A percentile compares a stretch with the other conserved stretches of the same genome.
These are phyloP conservation scores for Podarcis muralis DNA, from an alignment of 2,113 vertebrate species.

Conservation along the genomic window DNA sequence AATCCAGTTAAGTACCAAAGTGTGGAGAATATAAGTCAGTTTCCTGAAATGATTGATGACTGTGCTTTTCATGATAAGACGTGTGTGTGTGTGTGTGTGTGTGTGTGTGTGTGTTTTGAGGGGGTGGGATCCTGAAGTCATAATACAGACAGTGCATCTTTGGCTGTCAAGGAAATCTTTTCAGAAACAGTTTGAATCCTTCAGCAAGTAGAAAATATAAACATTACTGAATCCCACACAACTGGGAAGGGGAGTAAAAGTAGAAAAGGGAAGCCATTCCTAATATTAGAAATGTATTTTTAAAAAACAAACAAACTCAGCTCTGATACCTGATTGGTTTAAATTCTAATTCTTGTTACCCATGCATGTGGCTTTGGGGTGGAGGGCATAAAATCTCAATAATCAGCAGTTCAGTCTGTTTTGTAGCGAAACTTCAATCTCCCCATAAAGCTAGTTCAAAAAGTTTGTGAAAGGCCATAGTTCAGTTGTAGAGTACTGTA, in stretches of 20 bases:
- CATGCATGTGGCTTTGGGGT: background rate
- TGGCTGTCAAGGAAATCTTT: constrained; percentile 80
- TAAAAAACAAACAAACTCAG: background rate
- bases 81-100: background rate
- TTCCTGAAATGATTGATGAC: constrained; percentile 92
- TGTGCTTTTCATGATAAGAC: constrained; percentile 77
- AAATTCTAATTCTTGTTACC: background rate
- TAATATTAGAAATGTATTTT: background rate
- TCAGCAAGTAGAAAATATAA: constrained; percentile 55
- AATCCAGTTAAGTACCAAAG: constrained; percentile 89
- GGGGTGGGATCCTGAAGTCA: constrained; percentile 67
- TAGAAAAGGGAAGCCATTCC: background rate
- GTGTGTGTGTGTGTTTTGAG: background rate
- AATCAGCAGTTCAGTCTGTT: background rate
- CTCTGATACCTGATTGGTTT: background rate
- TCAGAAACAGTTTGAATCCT: constrained; percentile 68
- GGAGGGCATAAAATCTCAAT: background rate
- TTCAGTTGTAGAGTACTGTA: no score
- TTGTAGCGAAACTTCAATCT: background rate
- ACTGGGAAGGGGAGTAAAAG: constrained; percentile 44
- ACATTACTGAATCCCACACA: constrained; percentile 20
- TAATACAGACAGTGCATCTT: constrained; percentile 83
- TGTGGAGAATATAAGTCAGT: constrained; percentile 85
- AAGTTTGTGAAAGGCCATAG: background rate
- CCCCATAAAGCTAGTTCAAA: background rate